Base-by-base conservation (phyloP, 1,140 invertebrate species). In the Hycleus cichorii region DNA sequence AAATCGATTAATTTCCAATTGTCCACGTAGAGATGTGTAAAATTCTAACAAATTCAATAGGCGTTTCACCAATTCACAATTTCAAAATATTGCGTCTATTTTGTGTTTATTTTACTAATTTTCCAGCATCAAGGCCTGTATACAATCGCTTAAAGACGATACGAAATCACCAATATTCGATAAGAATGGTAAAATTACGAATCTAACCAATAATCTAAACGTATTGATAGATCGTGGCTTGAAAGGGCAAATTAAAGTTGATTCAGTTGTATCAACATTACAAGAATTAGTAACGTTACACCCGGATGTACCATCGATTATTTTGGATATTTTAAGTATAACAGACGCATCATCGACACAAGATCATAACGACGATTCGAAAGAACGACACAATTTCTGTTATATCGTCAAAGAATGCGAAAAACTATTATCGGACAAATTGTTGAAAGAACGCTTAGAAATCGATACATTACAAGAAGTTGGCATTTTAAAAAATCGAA, bases 381-480 rank as follows among this genome's bases (percentile, higher is more conserved):
- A 83, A 67, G 83, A 89, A 65, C 78, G 88, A 55, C 77, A 82
- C 68, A 84, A 84, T 70, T 91, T 91, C 76, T 84, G 85, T 68
- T 82, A 81, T 66, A 81, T 93, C 63, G 82, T 93, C 4, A 84
- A 86, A 74, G 86, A 89, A 75, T 75, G 85, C 66, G 85, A 92
- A 76, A 85, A 82, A 75, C 83, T 91, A 69, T 80, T 94, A 59
- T 86, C 91, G 57, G 89, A 93, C 60, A 84, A 87, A 70, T 76
- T 97, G 59, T 75, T 96, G 24, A 95, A 96, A 69, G 95, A 97
- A 75, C 78, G 94, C 63, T 74, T 97, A 63, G 95, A 98, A 75
- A 90, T 93, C 70, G 95, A 98, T 60, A 93, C 91, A 0, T 76
- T 96, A 12, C 90, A 93, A 74, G 92, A 93, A 77, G 85, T 90